These are phyloP conservation scores for Disparrhopalites patrizii DNA, from an alignment of 2,888 invertebrate genomes.

Conservation along the genomic window DNA sequence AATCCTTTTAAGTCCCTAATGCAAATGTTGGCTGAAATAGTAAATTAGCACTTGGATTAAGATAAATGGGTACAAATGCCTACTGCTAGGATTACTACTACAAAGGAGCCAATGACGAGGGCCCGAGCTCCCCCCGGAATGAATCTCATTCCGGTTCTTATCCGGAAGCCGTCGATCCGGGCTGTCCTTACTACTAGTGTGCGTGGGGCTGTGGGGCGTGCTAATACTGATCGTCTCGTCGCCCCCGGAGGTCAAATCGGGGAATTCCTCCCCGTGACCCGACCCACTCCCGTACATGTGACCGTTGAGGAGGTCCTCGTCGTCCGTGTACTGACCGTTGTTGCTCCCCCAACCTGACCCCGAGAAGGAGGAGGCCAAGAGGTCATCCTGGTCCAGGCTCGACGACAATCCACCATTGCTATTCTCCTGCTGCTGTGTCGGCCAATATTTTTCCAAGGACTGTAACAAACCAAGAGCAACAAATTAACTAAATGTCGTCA, in stretches of 20 bases:
- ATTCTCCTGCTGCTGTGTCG: background rate
- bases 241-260: background rate
- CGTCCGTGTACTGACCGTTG: conserved; percentile 17
- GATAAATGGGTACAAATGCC: background rate
- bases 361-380: conserved; percentile 5
- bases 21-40: background rate
- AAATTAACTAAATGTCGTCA: background rate
- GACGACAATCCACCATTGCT: background rate
- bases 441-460: conserved; percentile 22
- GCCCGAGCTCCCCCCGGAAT: too few species aligned
- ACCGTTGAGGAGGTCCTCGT: conserved; percentile 12
- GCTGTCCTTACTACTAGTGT: background rate
- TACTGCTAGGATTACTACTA: conserved; percentile 3
- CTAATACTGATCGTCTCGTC: background rate
- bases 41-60: conserved; percentile 5
- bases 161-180: background rate
- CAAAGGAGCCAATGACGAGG: too few species aligned
- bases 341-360: conserved; percentile 17
- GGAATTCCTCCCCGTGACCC: background rate
- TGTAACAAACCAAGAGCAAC: background rate
- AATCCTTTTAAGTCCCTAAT: background rate
- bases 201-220: background rate
- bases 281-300: conserved; percentile 15
- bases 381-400: background rate
- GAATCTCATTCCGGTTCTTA: too few species aligned